Base-by-base conservation (phyloP, 2,888 invertebrate species). In the Campoplex nolae region DNA sequence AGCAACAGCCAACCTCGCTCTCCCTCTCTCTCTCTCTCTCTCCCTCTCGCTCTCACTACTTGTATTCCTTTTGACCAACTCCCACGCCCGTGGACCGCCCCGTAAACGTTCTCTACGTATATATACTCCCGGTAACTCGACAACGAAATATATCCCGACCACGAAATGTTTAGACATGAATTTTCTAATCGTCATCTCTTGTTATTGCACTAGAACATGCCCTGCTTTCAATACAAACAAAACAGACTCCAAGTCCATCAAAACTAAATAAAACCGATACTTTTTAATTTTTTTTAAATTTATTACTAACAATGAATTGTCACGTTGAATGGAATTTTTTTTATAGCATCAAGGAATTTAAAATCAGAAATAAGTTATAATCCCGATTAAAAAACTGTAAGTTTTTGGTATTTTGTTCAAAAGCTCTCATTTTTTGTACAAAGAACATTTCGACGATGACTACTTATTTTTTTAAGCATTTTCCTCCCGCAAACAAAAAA, bases 21-120 rank as follows among this genome's bases (percentile, higher is more conserved):
- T 23, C 56, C 16, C n/a, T n/a, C n/a, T n/a, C n/a, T 32, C 32
- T 35, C 32, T 23, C 67, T 71, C 54, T 38, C 71, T n/a, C 77
- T n/a, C 67, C 35, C 56, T 35, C 28, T 48, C 54, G 38, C 62
- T 45, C 56, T 32, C 67, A 38, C 0, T 38, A 28, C 77, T 74
- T 83, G 6, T 68, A 23, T 45, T 45, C 38, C 32, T 56, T n/a
- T 42, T 45, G 51, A 62, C 73, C 68, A 73, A 75, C 86, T 88
- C 86, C 83, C 88, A 88, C 88, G 84, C 86, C 86, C 84, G 83
- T 78, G 28, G 18, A 73, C 78, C 80, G 82, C 67, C 85, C 89
- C 73, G 28, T 28, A 18, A 62, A 75, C 28, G 62, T 38, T n/a
- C 78, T 51, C 68, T 18, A 54, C 74, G 54, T 35, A 3, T n/a